Evolutionary conservation across 2,888 invertebrate species (phyloP), one percentile per base, ranked within the genome.

Genomic region (Spisula solida): DNA sequence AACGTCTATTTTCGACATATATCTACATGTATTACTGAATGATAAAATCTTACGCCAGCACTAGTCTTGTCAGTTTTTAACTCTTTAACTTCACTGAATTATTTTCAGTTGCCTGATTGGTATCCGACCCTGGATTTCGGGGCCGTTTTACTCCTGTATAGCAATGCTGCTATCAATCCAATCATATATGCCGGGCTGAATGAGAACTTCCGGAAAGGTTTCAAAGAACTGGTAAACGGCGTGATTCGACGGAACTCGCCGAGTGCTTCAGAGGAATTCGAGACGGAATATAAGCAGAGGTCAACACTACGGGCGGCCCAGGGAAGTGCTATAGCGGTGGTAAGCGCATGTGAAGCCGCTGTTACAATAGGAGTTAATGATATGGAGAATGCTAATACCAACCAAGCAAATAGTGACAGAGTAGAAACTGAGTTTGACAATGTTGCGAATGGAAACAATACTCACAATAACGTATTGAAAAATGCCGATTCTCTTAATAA

Each of bases 101-200:
- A n/a, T 48, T 93, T 93, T 6, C 93, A 95, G 95, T 87, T 95
- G 29, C 95, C 95, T 1, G 88, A 87, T 20, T 95, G 95, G 95
- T 95, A 93, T 82, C 79, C 90, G 0, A 93, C 93, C 0, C 89
- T 95, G 20, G 93, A 95, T 86, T 95, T 95, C 88, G 93, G 94
- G 12, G 94, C 95, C 16, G 94, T 95, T 18, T 90, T 93, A n/a
- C 90, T 95, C 78, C 88, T 95, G 92, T 95, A 95, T 88, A 93
- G 94, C 10, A 95, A 95, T 92, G 94, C 95, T 47, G 94, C 94
- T 34, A 90, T 95, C 70, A 95, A 95, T 85, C 95, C 95, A 0
- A 93, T 95, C 78, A 90, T 95, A 18, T 95, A 95, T 86, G 95
- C 94, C 1, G 95, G 95, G 6, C 89, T 95, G 78, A 95, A 95